Percentiles rank a stretch among this genome's conserved stretches.
Conservation (phyloP, 2,888 invertebrate genomes). For the Hirtodrosophila alboralis region DNA sequence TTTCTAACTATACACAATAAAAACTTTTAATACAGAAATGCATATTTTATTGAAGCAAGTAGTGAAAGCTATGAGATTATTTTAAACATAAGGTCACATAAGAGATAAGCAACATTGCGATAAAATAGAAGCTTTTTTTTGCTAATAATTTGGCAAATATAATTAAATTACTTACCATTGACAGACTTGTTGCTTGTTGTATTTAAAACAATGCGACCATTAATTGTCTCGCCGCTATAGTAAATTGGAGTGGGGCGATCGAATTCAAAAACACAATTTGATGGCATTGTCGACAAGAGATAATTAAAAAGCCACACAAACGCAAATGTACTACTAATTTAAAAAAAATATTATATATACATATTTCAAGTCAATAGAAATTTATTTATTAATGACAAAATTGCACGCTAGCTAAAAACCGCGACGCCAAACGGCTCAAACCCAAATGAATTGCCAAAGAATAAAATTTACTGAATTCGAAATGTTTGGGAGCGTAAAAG, state of each 20-base stretch:
- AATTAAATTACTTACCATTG: conserved; percentile 44
- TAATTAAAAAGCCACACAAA: conserved; percentile 9
- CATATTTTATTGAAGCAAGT: conserved; percentile 2
- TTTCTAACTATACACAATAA: neutral
- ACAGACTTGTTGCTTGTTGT: conserved; percentile 61
- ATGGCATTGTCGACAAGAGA: conserved; percentile 57
- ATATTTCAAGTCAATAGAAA: conserved; percentile 7
- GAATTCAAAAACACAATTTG: conserved; percentile 59
- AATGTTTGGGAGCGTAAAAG: conserved; percentile 7
- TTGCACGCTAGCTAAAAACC: conserved; percentile 3
- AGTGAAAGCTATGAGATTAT: conserved; percentile 1
- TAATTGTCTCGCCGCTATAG: conserved; percentile 71
- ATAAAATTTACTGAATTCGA: neutral
- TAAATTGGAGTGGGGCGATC: conserved; percentile 72
- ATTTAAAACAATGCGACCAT: conserved; percentile 51
- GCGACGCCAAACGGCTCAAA: neutral
- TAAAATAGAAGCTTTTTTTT: neutral
- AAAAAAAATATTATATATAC: conserved; percentile 1
- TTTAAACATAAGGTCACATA: neutral
- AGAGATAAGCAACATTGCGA: neutral
- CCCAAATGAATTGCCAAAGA: conserved; percentile 21
- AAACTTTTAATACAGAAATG: neutral
- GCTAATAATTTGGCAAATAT: conserved; percentile 87
- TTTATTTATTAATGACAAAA: conserved; percentile 1
- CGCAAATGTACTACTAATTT: neutral